Evolutionary conservation across 1,140 invertebrate genomes (phyloP).

Genomic region (Drosophila trapezifrons): DNA sequence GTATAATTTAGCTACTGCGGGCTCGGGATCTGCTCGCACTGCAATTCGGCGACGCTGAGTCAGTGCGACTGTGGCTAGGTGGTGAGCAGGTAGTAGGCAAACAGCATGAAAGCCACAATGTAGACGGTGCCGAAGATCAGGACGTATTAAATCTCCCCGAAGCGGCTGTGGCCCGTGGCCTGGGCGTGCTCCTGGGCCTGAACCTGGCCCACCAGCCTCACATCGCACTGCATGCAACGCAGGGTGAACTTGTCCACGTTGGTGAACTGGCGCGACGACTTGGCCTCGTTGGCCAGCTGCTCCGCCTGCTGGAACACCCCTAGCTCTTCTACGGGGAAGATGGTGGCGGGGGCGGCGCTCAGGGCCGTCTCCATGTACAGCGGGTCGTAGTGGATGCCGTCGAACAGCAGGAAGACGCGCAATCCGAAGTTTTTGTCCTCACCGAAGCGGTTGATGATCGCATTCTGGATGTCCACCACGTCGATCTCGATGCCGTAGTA

Average conservation of each 20-base stretch:
- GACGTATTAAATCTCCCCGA: constrained; percentile 91
- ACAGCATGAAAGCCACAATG: constrained; percentile 80
- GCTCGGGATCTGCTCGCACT: constrained; percentile 5
- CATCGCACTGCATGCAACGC: constrained; percentile 91
- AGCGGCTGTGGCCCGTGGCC: constrained; percentile 92
- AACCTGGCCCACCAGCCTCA: constrained; percentile 89
- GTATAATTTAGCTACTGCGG: constrained; percentile 51
- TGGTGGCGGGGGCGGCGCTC: constrained; percentile 89
- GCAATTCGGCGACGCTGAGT: constrained; percentile 3
- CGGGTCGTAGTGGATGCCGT: constrained; percentile 98
- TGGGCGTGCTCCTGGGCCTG: constrained; percentile 94
- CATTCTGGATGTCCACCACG: constrained; percentile 95
- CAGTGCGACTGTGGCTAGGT: constrained; percentile 53
- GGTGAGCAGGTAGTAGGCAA: constrained; percentile 81
- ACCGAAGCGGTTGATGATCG: constrained; percentile 96
- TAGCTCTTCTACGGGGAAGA: constrained; percentile 91
- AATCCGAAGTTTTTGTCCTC: constrained; percentile 94
- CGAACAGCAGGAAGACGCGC: constrained; percentile 95
- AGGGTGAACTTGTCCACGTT: constrained; percentile 94
- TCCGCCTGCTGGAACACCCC: constrained; percentile 90
- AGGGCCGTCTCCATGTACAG: constrained; percentile 92
- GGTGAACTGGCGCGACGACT: constrained; percentile 93
- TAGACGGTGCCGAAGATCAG: constrained; percentile 76
- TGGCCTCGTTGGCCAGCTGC: constrained; percentile 93
- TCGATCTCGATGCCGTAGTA: constrained; percentile 96